These are phyloP conservation scores for Mythimna impura DNA, from an alignment of 2,888 invertebrate species.

Conservation along the genomic window DNA sequence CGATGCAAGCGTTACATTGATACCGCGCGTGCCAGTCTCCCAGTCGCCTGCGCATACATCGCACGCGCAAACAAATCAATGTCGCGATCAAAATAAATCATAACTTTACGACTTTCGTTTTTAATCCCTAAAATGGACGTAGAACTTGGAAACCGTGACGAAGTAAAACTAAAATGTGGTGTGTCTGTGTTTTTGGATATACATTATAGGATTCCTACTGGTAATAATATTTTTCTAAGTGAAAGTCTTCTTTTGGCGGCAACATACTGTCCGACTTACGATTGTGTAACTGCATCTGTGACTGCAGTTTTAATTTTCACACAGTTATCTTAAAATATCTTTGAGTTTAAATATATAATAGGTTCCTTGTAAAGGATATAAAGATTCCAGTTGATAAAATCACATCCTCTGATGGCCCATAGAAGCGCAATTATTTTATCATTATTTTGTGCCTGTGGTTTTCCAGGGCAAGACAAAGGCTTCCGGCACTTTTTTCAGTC, in stretches of 20 bases:
- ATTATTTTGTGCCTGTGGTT: too few relatives aligned
- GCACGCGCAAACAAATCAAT: conserved; percentile 51
- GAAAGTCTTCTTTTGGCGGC: conserved; percentile 56
- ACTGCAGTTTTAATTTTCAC: not conserved
- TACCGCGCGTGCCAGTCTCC: conserved; percentile 50
- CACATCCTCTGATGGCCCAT: not conserved
- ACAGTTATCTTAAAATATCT: not conserved
- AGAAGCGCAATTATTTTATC: not conserved
- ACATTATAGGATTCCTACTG: conserved; percentile 63
- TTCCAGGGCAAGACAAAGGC: too few relatives aligned
- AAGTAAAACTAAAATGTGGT: conserved; percentile 42
- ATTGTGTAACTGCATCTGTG: conserved; percentile 10
- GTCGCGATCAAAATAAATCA: conserved; percentile 29
- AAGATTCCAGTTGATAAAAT: not conserved
- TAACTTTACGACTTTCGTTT: conserved; percentile 21
- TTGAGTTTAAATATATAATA: not conserved
- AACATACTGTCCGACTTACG: conserved; percentile 22
- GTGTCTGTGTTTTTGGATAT: conserved; percentile 71
- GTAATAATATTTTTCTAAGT: conserved; percentile 53
- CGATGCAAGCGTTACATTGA: conserved; percentile 28
- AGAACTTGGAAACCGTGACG: conserved; percentile 64
- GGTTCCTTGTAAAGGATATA: not conserved
- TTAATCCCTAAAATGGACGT: conserved; percentile 65
- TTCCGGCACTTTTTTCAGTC: too few relatives aligned
- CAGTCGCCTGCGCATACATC: conserved; percentile 56